These are phyloP conservation scores for Atopsyche davidsoni DNA, from an alignment of 1,140 invertebrate species.

Conservation along the genomic window DNA sequence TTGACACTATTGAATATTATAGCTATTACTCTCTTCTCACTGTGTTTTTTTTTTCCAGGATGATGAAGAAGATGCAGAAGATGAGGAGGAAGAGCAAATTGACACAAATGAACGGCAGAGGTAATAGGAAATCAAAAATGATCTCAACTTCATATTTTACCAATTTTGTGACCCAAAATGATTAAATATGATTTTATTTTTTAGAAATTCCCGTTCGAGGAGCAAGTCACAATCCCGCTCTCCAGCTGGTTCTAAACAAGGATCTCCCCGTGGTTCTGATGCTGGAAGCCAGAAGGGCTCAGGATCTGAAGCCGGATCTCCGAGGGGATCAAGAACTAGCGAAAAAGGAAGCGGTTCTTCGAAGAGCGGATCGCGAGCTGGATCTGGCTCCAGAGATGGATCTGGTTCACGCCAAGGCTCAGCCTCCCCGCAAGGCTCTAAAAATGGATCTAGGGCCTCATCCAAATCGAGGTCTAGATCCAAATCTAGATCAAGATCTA, in stretches of 20 bases:
- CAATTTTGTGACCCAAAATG: too few relatives aligned
- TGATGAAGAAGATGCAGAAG: constrained; percentile 54
- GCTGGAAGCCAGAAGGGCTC: constrained; percentile 28
- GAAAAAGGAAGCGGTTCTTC: constrained; percentile 27
- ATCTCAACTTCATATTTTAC: neutral
- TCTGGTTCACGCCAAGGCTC: constrained; percentile 5
- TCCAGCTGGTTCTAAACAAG: constrained; percentile 16
- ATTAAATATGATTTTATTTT: constrained; percentile 1
- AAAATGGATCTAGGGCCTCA: constrained; percentile 27
- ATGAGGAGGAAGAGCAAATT: constrained; percentile 63
- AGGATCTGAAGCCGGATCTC: constrained; percentile 5
- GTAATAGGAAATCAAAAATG: constrained; percentile 2
- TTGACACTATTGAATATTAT: too few relatives aligned
- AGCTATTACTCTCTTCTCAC: too few relatives aligned
- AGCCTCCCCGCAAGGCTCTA: constrained; percentile 9
- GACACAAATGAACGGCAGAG: constrained; percentile 26
- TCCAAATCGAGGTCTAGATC: constrained; percentile 35
- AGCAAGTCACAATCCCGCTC: constrained; percentile 31
- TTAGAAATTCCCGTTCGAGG: constrained; percentile 33
- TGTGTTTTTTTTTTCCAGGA: constrained; percentile 45
- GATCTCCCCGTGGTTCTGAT: constrained; percentile 21
- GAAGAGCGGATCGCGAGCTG: constrained; percentile 37
- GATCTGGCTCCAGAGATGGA: constrained; percentile 32
- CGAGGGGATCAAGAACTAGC: constrained; percentile 22
- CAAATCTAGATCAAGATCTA: constrained; percentile 35